Conservation (phyloP, 2,113 vertebrate genomes). For the Peromyscus maniculatus region DNA sequence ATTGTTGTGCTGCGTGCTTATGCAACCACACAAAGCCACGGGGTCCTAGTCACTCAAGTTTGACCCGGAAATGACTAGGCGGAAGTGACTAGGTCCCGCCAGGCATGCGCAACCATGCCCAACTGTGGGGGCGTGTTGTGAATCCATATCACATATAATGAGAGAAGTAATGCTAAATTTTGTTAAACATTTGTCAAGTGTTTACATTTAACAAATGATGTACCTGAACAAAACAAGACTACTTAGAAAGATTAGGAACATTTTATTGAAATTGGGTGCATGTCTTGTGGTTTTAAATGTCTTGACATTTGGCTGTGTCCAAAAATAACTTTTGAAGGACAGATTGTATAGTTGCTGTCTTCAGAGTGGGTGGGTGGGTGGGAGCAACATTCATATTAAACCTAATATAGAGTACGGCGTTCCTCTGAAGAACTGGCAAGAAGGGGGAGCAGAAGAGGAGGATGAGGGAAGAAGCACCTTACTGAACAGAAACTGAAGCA, state of each 20-base stretch:
- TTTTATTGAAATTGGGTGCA: neutral
- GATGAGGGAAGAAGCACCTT: neutral
- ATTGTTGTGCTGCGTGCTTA: too few relatives aligned
- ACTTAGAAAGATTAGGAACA: neutral
- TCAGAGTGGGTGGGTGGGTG: neutral
- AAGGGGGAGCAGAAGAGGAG: neutral
- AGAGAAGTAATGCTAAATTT: conserved; percentile 38
- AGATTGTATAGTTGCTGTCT: neutral
- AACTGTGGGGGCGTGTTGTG: too few relatives aligned
- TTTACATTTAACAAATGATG: neutral
- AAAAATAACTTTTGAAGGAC: conserved; percentile 55
- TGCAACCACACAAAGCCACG: too few relatives aligned
- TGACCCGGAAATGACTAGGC: too few relatives aligned
- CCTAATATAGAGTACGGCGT: neutral
- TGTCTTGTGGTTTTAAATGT: conserved; percentile 21
- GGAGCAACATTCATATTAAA: conserved; percentile 17
- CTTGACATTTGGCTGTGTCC: conserved; percentile 44
- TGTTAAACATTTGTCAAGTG: neutral
- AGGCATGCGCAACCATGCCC: too few relatives aligned
- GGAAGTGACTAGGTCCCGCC: too few relatives aligned
- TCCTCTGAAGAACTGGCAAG: neutral
- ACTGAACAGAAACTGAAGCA: neutral
- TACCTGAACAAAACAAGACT: neutral
- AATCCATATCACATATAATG: neutral
- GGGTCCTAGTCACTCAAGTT: too few relatives aligned